Percentiles rank a stretch among this genome's conserved stretches.
These are phyloP conservation scores for Acropora tenuis DNA, from an alignment of 64 coral and sea anemone genomes.

Conservation along the genomic window DNA sequence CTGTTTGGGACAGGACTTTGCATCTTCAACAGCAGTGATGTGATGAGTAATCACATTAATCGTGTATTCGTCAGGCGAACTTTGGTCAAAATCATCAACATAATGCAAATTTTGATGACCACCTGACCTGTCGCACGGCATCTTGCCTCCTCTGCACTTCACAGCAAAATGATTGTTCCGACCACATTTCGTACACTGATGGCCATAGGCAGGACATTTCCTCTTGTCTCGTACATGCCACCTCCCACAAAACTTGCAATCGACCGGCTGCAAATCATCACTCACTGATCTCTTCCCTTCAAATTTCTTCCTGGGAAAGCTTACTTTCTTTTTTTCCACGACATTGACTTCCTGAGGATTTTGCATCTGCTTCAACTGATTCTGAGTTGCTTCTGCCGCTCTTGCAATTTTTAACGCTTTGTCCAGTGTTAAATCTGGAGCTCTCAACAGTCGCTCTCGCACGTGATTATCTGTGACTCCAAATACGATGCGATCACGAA, in stretches of 20 bases:
- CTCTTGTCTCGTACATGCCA: too few species aligned
- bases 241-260: too few species aligned
- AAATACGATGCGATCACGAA: constrained; percentile 24
- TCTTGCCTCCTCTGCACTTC: constrained; percentile 2
- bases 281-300: neutral
- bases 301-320: neutral
- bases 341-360: too few species aligned
- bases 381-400: neutral
- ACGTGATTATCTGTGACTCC: neutral
- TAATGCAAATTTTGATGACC: constrained; percentile 5
- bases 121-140: neutral
- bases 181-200: neutral
- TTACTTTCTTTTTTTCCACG: too few species aligned
- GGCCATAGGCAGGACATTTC: too few species aligned
- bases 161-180: constrained; percentile 3
- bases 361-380: too few species aligned
- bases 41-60: too few species aligned
- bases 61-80: too few species aligned
- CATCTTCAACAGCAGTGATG: neutral
- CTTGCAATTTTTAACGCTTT: neutral
- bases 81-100: neutral
- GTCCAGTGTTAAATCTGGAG: neutral
- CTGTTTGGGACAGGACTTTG: neutral
- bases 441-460: neutral
- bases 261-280: too few species aligned